phyloP scores from a whole-genome alignment of 2,797 vertebrate genomes.

The Malacoctenus gilli region DNA sequence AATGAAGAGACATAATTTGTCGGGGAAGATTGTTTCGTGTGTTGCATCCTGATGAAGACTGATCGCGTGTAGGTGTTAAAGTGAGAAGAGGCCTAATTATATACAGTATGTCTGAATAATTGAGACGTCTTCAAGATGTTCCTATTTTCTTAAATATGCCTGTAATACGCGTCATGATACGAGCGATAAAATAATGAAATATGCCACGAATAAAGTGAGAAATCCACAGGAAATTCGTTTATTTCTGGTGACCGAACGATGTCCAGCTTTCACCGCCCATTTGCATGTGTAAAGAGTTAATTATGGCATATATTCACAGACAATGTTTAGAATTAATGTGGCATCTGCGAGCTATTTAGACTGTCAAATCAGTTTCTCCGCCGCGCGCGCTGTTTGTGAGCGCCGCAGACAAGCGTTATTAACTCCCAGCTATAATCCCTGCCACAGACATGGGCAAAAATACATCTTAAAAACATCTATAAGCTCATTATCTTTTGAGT shows the following conservation, averaged over 20 bases:
- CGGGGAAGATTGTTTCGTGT: neutral
- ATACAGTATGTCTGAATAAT: neutral
- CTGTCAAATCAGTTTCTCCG: constrained; percentile 26
- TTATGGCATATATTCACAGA: constrained; percentile 3
- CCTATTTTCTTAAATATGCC: constrained; percentile 4
- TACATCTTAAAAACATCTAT: constrained; percentile 74
- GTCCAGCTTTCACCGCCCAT: constrained; percentile 1
- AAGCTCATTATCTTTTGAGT: constrained; percentile 79
- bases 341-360: constrained; percentile 27
- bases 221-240: too few relatives aligned
- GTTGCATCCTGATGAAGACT: constrained; percentile 5
- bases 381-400: constrained; percentile 38
- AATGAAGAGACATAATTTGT: neutral
- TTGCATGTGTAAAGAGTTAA: constrained; percentile 10
- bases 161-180: neutral
- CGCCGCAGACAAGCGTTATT: constrained; percentile 60
- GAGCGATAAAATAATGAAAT: neutral
- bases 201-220: too few relatives aligned
- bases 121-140: neutral
- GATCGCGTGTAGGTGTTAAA: neutral
- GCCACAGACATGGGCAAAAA: constrained; percentile 55
- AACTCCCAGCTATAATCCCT: constrained; percentile 60
- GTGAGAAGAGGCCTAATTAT: neutral
- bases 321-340: constrained; percentile 22
- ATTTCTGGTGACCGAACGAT: constrained; percentile 2